A percentile compares a stretch with the other conserved stretches of the same genome.
phyloP scores from a whole-genome alignment of 2,113 vertebrate genomes.

The Dasyurus viverrinus region DNA sequence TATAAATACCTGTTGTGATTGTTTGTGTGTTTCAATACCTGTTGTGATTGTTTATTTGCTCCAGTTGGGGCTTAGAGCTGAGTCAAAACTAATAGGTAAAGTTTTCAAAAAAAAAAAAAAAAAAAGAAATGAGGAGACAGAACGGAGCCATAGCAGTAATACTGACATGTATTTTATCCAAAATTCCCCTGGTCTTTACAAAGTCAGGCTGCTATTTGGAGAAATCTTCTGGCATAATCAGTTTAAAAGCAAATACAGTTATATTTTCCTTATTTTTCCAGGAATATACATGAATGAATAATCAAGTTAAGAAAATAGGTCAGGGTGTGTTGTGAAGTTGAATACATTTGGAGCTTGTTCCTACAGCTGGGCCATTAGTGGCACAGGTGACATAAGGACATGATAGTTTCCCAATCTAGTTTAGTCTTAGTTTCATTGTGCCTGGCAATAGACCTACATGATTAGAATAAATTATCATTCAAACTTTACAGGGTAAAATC shows the following conservation, averaged over 20 bases:
- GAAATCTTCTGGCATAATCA: neutral
- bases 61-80: neutral
- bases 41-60: neutral
- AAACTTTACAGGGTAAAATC: neutral
- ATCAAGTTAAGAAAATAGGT: neutral
- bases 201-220: neutral
- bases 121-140: neutral
- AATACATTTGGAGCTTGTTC: neutral
- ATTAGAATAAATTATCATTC: neutral
- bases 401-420: neutral
- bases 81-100: neutral
- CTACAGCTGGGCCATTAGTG: neutral
- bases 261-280: neutral
- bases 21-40: neutral
- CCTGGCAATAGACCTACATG: neutral
- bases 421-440: neutral
- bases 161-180: neutral
- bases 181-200: neutral
- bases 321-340: neutral
- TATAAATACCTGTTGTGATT: too few species aligned
- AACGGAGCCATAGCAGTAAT: neutral
- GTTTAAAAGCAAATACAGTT: neutral
- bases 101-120: neutral
- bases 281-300: neutral
- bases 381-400: neutral